phyloP scores from a whole-genome alignment of 2,113 vertebrate species.

The Nettapus auritus region DNA sequence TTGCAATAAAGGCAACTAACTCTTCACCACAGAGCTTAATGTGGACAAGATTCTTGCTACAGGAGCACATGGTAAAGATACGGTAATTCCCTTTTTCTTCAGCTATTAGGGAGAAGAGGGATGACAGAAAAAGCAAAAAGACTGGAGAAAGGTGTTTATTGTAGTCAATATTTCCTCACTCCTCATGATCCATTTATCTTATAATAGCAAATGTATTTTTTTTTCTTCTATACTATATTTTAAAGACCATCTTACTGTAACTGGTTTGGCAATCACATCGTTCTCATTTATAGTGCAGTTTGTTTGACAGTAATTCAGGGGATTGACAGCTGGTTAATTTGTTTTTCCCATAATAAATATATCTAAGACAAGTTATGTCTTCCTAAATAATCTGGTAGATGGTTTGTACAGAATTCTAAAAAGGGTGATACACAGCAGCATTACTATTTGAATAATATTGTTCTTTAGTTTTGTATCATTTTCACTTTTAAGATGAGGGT shows the following conservation, averaged over 20 bases:
- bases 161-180: neutral
- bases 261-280: constrained; percentile 6
- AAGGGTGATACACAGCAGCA: neutral
- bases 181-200: neutral
- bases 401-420: neutral
- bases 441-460: neutral
- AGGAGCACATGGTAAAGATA: neutral
- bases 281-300: neutral
- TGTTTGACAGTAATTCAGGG: constrained; percentile 36
- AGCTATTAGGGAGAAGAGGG: neutral
- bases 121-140: neutral
- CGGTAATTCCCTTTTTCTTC: neutral
- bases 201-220: neutral
- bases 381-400: constrained; percentile 18
- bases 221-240: neutral
- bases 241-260: neutral
- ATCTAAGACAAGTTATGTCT: neutral
- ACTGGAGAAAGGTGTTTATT: neutral
- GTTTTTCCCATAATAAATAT: neutral
- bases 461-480: constrained; percentile 20
- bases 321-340: constrained; percentile 36
- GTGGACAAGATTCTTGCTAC: neutral
- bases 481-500: neutral
- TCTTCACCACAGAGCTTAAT: neutral
- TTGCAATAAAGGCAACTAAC: neutral